Evolutionary conservation across 1,140 invertebrate genomes (phyloP).

Genomic region (Panulirus ornatus): DNA sequence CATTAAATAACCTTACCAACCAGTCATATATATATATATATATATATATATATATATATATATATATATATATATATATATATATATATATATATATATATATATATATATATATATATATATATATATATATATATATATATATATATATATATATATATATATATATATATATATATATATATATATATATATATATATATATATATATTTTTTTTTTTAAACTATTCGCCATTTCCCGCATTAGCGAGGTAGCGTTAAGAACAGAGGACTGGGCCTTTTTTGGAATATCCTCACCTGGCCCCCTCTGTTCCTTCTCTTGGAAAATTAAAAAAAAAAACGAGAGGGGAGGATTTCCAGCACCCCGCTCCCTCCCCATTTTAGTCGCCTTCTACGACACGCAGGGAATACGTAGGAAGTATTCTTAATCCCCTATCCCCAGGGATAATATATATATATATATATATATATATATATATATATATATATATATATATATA

Average conservation of each 20-base stretch:
- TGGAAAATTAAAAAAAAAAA: too few relatives aligned
- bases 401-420: too few relatives aligned
- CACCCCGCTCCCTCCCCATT: too few relatives aligned
- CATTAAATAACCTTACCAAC: too few relatives aligned
- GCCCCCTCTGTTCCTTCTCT: too few relatives aligned
- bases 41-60: background rate
- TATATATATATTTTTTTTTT: background rate
- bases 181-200: slow-evolving; percentile 14
- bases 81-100: slow-evolving; percentile 14
- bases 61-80: slow-evolving; percentile 14
- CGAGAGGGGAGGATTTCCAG: too few relatives aligned
- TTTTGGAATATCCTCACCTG: too few relatives aligned
- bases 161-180: slow-evolving; percentile 14
- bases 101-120: slow-evolving; percentile 14
- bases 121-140: slow-evolving; percentile 14
- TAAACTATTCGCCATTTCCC: too few relatives aligned
- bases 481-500: background rate
- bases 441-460: background rate
- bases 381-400: too few relatives aligned
- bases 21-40: background rate
- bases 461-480: background rate
- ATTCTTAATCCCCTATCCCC: too few relatives aligned
- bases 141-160: slow-evolving; percentile 14
- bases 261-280: too few relatives aligned
- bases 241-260: too few relatives aligned